These are phyloP conservation scores for Trididemnum miniatum DNA, from an alignment of 23 tunicate genomes.

Conservation along the genomic window DNA sequence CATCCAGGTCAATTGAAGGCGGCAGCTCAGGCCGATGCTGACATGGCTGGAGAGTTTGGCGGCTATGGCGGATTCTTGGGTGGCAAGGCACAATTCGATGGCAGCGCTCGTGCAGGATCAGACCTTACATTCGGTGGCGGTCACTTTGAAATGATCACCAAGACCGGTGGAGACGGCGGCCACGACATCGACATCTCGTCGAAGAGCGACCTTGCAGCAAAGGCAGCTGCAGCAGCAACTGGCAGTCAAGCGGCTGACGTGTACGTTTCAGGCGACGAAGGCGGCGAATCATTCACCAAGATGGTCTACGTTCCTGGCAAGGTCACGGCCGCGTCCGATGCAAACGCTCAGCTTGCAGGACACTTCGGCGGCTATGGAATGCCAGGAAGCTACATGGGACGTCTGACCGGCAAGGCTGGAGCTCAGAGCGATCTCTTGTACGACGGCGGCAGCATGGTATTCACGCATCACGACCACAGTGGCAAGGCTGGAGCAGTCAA, in stretches of 20 bases:
- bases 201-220: conserved; percentile 3
- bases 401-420: background rate
- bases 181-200: background rate
- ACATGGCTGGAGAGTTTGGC: conserved; percentile 2
- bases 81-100: conserved; percentile 11
- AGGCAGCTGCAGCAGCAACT: conserved; percentile 12
- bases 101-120: background rate
- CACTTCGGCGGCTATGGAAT: conserved; percentile 8
- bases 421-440: conserved; percentile 12
- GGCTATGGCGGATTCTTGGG: background rate
- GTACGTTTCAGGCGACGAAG: background rate
- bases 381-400: background rate
- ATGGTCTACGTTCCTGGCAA: conserved; percentile 12
- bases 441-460: background rate
- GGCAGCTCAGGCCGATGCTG: background rate
- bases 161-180: conserved; percentile 13
- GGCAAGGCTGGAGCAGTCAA: background rate
- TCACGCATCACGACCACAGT: conserved; percentile 8
- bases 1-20: conserved; percentile 10
- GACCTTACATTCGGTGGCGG: background rate
- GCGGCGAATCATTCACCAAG: background rate
- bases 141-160: conserved; percentile 15
- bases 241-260: conserved; percentile 23
- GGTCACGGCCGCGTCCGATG: background rate
- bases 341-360: conserved; percentile 1